phyloP scores from a whole-genome alignment of 2,888 invertebrate species.

The Metellina segmentata region DNA sequence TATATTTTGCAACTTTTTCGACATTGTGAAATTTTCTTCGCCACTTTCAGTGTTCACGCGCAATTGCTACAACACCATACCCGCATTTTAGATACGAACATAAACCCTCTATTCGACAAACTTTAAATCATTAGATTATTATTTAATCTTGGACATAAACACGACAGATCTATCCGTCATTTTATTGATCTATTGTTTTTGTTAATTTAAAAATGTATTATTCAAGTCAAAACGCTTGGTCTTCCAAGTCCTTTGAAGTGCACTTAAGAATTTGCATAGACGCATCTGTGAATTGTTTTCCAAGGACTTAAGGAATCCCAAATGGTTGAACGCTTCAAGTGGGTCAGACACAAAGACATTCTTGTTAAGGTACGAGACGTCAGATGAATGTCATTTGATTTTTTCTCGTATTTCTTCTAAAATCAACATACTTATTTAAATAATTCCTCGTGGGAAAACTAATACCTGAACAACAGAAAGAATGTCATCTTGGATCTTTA shows the following conservation, averaged over 20 bases:
- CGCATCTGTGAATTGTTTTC: constrained; percentile 12
- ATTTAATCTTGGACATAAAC: too few species aligned
- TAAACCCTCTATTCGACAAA: too few species aligned
- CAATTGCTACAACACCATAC: too few species aligned
- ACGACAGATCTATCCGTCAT: too few species aligned
- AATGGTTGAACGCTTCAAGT: neutral
- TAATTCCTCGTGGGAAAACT: neutral
- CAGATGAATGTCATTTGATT: neutral
- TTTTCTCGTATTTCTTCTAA: neutral
- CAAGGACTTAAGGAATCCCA: neutral
- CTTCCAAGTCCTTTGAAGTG: neutral
- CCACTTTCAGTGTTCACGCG: too few species aligned
- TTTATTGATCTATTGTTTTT: too few species aligned
- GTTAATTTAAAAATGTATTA: neutral
- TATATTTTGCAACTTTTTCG: too few species aligned
- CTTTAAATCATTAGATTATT: too few species aligned
- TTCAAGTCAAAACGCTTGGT: neutral
- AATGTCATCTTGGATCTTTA: too few species aligned
- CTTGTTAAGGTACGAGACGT: neutral
- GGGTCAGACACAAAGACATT: neutral
- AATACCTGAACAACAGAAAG: too few species aligned
- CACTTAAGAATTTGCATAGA: constrained; percentile 18
- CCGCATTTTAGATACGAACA: too few species aligned
- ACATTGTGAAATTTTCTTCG: too few species aligned
- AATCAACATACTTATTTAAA: neutral